Conservation (phyloP, 53 echinoderm and acorn worm species). For the Patiria pectinifera region DNA sequence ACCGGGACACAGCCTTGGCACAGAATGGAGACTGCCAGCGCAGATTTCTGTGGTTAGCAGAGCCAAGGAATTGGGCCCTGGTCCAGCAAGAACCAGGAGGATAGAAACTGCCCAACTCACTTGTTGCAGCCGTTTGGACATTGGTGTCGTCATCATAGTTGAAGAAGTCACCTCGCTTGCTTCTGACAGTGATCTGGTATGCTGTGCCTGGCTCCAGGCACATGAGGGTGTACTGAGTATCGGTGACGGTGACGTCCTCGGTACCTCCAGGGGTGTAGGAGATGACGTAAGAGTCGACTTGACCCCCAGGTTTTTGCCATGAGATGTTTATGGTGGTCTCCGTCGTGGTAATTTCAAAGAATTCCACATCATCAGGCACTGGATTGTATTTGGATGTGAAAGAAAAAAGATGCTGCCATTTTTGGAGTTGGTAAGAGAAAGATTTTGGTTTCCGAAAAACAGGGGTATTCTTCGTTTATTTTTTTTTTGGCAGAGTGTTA, state of each 20-base stretch:
- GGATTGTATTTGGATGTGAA: not conserved
- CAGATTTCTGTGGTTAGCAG: too few relatives aligned
- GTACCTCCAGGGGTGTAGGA: constrained; percentile 31
- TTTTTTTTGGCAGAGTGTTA: too few relatives aligned
- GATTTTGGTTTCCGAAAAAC: too few relatives aligned
- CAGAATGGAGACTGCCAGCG: too few relatives aligned
- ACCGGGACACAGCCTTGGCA: too few relatives aligned
- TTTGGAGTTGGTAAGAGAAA: too few relatives aligned
- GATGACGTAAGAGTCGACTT: constrained; percentile 26
- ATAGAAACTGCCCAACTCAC: not conserved
- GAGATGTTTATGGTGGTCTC: constrained; percentile 24
- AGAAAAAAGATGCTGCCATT: not conserved
- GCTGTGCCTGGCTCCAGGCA: constrained; percentile 44
- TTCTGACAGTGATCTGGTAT: constrained; percentile 14
- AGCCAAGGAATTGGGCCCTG: too few relatives aligned
- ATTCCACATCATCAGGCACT: not conserved
- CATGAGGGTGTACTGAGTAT: constrained; percentile 21
- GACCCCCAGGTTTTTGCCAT: constrained; percentile 14
- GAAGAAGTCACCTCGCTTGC: not conserved
- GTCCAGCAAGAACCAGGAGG: not conserved
- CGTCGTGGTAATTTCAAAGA: not conserved
- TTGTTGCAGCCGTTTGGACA: constrained; percentile 5
- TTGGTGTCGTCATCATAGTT: not conserved
- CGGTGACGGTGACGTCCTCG: not conserved
- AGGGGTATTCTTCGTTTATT: too few relatives aligned